These are phyloP conservation scores for Piprites chloris DNA, from an alignment of 2,113 vertebrate genomes.

Conservation along the genomic window DNA sequence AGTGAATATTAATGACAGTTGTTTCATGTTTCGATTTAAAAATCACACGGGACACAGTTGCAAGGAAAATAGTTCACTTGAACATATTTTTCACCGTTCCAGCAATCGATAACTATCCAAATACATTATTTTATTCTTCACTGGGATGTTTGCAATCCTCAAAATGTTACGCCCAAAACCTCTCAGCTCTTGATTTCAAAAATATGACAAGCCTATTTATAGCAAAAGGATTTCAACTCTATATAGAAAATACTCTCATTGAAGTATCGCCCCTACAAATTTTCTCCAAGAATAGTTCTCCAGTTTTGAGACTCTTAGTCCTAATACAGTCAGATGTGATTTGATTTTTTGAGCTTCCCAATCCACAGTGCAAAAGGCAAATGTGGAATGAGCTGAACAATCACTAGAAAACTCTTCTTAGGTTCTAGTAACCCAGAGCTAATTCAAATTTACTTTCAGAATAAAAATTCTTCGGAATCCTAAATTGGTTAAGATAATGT, in stretches of 20 bases:
- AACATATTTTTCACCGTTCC: background rate
- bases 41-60: background rate
- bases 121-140: background rate
- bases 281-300: background rate
- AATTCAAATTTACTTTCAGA: background rate
- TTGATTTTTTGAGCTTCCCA: background rate
- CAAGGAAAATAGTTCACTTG: background rate
- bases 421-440: background rate
- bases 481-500: background rate
- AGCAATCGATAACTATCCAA: background rate
- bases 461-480: background rate
- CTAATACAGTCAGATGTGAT: background rate
- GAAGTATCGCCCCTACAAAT: background rate
- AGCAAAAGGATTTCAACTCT: background rate
- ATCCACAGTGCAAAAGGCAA: background rate
- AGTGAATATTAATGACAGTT: conserved; percentile 65
- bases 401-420: background rate
- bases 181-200: background rate
- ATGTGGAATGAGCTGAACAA: background rate
- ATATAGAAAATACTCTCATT: background rate
- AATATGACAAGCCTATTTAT: background rate
- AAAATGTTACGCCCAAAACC: background rate
- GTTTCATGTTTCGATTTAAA: conserved; percentile 13
- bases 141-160: background rate
- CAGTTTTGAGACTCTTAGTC: background rate